phyloP scores from a whole-genome alignment of 2,113 vertebrate genomes.

The Macquaria australasica region DNA sequence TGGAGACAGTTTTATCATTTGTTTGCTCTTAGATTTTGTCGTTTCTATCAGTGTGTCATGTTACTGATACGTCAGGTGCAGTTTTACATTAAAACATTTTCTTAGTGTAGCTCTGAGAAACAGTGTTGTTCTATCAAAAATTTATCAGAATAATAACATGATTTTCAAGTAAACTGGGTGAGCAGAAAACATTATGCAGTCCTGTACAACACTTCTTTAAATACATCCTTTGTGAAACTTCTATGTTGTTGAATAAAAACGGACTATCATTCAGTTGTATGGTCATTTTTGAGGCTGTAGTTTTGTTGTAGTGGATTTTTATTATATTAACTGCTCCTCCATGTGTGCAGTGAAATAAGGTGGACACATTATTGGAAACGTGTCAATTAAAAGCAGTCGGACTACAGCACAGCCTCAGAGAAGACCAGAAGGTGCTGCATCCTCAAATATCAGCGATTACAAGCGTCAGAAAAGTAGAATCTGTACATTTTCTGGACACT shows the following conservation, averaged over 20 bases:
- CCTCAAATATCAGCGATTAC: too few relatives aligned
- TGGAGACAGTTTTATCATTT: background rate
- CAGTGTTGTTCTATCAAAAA: background rate
- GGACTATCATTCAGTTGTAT: too few relatives aligned
- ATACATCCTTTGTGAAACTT: background rate
- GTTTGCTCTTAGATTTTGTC: too few relatives aligned
- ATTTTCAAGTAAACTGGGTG: too few relatives aligned
- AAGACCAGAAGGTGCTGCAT: background rate
- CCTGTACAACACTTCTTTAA: background rate
- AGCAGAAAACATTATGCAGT: too few relatives aligned
- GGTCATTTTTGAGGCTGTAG: too few relatives aligned
- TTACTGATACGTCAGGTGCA: background rate
- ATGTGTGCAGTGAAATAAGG: too few relatives aligned
- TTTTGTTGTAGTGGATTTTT: background rate
- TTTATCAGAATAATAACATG: background rate
- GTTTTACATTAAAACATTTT: background rate
- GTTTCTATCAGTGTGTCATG: too few relatives aligned
- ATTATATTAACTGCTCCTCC: too few relatives aligned
- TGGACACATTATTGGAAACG: background rate
- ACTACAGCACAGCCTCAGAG: background rate
- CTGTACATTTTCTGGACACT: background rate
- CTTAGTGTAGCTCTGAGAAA: background rate
- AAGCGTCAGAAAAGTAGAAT: background rate
- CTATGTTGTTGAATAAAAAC: background rate
- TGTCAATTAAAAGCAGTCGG: background rate